Evolutionary conservation across 2,113 vertebrate genomes (phyloP), one percentile per base, ranked within the genome.

Genomic region (Gymnobelideus leadbeateri): DNA sequence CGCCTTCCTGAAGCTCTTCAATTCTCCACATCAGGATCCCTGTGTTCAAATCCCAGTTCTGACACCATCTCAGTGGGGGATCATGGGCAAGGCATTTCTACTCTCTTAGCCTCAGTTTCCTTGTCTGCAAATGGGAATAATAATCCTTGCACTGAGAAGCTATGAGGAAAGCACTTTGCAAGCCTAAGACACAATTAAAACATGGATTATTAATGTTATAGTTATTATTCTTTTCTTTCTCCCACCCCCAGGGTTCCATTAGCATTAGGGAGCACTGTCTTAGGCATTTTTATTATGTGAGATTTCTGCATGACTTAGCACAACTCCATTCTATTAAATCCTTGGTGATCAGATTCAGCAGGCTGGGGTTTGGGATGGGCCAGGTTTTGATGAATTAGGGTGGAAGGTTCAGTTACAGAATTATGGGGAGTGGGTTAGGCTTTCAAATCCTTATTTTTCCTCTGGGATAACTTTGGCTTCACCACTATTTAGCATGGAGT

Each of bases 241-340:
- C 57, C 28, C n/a, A 52, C 89, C 23, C 3, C 55, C 21, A 55
- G 51, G 47, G 1, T 1, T 68, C n/a, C 43, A 10, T 89, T 43
- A 37, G 37, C 9, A 77, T 52, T 90, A 51, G 37, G 23, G 12
- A 51, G 12, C n/a, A 49, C 23, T 92, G 91, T 28, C 57, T 24
- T 54, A 0, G 89, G 61, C 77, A 52, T 92, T 97, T 96, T 96
- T 92, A 94, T 61, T 93, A 93, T 28, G 92, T 95, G 91, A 91
- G 92, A 95, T 91, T 93, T 95, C 91, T 94, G 91, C 92, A 61
- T 68, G 96, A 90, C 92, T 96, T 93, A 93, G 89, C 51, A n/a
- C 6, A 94, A 95, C 46, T 25, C n/a, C 21, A 92, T 53, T 95
- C 53, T 93, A 92, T 77, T 37, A 95, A 92, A 93, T 50, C 84